Evolutionary conservation across 2,888 invertebrate species (phyloP).

Genomic region (Sepioteuthis lessoniana): DNA sequence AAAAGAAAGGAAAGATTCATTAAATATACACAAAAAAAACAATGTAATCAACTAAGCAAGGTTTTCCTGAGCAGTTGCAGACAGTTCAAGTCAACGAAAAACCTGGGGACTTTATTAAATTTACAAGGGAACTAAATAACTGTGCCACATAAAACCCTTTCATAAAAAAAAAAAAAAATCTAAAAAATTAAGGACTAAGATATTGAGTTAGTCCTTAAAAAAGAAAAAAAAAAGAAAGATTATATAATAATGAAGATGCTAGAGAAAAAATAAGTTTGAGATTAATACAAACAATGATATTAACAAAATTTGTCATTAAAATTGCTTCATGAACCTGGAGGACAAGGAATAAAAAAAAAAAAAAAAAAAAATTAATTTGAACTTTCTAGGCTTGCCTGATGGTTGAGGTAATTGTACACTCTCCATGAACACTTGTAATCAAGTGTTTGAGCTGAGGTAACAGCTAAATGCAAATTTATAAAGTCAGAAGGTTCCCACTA

Average conservation of each 20-base stretch:
- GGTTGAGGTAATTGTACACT: neutral
- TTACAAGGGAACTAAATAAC: slow-evolving; percentile 15
- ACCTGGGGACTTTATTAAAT: neutral
- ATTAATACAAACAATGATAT: neutral
- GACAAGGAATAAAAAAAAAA: neutral
- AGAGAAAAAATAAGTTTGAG: neutral
- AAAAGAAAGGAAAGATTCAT: no score
- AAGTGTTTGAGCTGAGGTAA: neutral
- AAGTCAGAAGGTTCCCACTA: neutral
- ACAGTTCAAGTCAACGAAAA: neutral
- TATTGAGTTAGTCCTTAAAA: neutral
- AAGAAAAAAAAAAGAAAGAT: neutral
- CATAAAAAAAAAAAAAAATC: no score
- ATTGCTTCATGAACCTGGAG: neutral
- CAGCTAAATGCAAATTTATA: neutral
- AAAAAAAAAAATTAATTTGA: neutral
- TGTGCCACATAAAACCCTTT: neutral
- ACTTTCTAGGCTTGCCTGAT: no score
- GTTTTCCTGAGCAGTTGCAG: neutral
- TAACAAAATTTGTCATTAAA: neutral
- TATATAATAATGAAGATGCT: neutral
- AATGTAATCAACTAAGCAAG: neutral
- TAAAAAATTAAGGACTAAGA: neutral
- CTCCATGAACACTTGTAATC: neutral
- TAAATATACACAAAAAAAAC: neutral